phyloP scores from a whole-genome alignment of 2,113 vertebrate species.

The Lagopus muta region DNA sequence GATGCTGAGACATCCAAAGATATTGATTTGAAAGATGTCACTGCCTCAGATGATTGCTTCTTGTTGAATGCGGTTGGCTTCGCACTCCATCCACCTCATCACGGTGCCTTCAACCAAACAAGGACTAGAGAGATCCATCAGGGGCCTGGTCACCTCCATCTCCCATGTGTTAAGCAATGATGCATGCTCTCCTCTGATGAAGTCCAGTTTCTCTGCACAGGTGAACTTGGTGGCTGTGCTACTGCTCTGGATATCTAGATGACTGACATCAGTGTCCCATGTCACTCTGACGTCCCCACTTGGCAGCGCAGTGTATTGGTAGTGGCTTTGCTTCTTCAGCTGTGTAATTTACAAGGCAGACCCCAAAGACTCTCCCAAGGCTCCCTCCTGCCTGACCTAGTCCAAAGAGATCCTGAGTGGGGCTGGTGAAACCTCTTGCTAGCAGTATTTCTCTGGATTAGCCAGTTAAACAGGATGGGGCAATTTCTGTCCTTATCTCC shows the following conservation, averaged over 20 bases:
- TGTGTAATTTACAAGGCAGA: neutral
- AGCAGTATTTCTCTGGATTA: neutral
- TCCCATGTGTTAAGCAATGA: neutral
- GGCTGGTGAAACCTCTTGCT: neutral
- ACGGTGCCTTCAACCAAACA: neutral
- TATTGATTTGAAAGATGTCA: neutral
- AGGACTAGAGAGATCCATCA: neutral
- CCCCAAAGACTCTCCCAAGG: neutral
- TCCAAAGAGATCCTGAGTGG: neutral
- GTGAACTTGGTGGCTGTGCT: neutral
- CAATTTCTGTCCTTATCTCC: neutral
- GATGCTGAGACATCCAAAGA: neutral
- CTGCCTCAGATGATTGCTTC: neutral
- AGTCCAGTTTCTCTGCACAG: neutral
- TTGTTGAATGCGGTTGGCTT: neutral
- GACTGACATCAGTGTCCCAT: neutral
- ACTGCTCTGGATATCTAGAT: neutral
- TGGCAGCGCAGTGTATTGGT: neutral
- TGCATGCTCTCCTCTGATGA: neutral
- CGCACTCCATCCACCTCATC: neutral
- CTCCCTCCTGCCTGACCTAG: neutral
- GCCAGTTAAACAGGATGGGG: neutral
- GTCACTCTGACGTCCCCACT: neutral
- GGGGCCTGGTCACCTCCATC: neutral
- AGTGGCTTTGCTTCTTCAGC: neutral